Conservation (phyloP, 2,113 vertebrate species). For the Diglossa brunneiventris region DNA sequence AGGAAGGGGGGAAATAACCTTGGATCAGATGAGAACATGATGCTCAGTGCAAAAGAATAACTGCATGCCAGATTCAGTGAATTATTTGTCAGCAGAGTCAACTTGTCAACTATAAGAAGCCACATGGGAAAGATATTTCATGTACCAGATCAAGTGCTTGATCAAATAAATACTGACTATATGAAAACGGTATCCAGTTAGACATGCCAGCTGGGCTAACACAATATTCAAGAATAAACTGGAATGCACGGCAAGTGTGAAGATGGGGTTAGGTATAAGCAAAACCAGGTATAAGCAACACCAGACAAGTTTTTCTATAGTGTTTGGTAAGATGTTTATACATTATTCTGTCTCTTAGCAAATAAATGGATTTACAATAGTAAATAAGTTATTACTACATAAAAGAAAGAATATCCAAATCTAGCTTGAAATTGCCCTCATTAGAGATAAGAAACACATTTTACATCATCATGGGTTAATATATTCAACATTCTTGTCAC, state of each 20-base stretch:
- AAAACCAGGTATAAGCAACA: not conserved
- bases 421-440: not conserved
- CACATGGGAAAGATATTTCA: not conserved
- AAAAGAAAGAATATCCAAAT: not conserved
- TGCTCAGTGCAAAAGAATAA: not conserved
- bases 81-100: not conserved
- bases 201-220: not conserved
- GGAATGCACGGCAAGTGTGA: not conserved
- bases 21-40: not conserved
- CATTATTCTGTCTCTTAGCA: not conserved
- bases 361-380: not conserved
- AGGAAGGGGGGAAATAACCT: not conserved
- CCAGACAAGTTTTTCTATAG: not conserved
- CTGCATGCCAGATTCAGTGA: not conserved
- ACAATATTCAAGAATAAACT: not conserved
- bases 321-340: not conserved
- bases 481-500: not conserved
- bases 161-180: not conserved
- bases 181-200: not conserved
- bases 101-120: not conserved
- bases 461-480: not conserved
- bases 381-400: not conserved
- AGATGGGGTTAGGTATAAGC: not conserved
- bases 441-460: not conserved
- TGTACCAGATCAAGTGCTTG: not conserved